Evolutionary conservation across 1,140 invertebrate genomes (phyloP), one percentile per base, ranked within the genome.

Genomic region (Drepana arcuata): DNA sequence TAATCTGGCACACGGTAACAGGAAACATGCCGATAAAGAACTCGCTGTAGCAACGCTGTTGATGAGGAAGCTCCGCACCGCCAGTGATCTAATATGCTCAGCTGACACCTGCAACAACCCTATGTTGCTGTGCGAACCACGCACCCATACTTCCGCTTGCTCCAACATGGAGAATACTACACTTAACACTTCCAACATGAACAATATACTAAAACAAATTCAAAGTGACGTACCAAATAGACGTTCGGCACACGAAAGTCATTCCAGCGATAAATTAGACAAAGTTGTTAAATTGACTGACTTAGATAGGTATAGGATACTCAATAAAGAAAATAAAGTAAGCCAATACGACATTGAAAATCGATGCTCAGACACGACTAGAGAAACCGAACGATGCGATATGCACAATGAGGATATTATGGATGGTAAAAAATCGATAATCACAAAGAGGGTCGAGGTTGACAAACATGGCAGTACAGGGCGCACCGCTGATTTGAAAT

Each of bases 1-100:
- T 79, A 72, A 73, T 77, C 74, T 79, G 59, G 68, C 52, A 59
- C 61, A 64, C 66, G 58, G 65, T 55, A 50, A 68, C 66, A 70
- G 69, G 72, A 80, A 74, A 51, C 51, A 65, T 66, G 63, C 49
- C 48, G 71, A 75, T 72, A 77, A 64, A 60, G 57, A 51, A 29
- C 36, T 30, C 41, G 48, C 47, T 57, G 34, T 61, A 58, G 31
- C 34, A 40, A 31, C 46, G 46, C 15, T 28, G 27, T 41, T 35
- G 41, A 61, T 51, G 48, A 54, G 49, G 37, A 37, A 48, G 36
- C 32, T 49, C 47, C 34, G 26, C 34, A 34, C 13, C 30, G 12
- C 29, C 31, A 31, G 16, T n/a, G n/a, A n/a, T 35, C 36, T 41
- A 59, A 53, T 46, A 69, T 67, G 63, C 39, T 55, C 41, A 71